Conservation (phyloP, 2,888 invertebrate genomes). For the Synanthedon formicaeformis region DNA sequence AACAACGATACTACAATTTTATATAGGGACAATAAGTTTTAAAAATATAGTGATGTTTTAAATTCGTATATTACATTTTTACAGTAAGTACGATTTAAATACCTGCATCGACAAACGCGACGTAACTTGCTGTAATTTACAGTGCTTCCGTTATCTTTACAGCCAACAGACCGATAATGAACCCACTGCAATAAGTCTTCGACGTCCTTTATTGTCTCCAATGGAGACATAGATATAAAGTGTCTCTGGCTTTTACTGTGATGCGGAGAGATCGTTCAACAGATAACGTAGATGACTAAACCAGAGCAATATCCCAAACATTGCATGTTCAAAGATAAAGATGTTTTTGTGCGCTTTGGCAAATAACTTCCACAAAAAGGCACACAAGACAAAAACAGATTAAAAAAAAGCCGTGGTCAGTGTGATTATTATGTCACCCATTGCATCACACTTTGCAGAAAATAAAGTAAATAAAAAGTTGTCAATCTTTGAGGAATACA, state of each 20-base stretch:
- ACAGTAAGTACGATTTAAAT: too few species aligned
- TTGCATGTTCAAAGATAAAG: constrained; percentile 26
- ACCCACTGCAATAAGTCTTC: constrained; percentile 14
- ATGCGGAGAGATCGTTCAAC: constrained; percentile 21
- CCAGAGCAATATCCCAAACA: constrained; percentile 22
- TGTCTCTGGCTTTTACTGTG: constrained; percentile 14
- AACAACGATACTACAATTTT: too few species aligned
- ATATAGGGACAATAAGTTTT: too few species aligned
- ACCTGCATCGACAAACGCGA: too few species aligned
- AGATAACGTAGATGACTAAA: constrained; percentile 29
- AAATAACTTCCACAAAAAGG: too few species aligned
- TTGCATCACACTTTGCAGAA: not conserved
- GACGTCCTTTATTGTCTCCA: constrained; percentile 23
- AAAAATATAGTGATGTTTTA: too few species aligned
- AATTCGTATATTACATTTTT: too few species aligned
- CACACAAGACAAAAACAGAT: too few species aligned
- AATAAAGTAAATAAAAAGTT: not conserved
- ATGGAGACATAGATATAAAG: constrained; percentile 27
- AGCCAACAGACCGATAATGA: constrained; percentile 15
- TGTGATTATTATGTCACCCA: not conserved
- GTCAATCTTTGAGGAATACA: not conserved
- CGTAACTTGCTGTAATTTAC: constrained; percentile 1
- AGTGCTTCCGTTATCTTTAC: constrained; percentile 2
- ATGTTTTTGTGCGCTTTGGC: constrained; percentile 17
- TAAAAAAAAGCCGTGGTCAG: not conserved